Base-by-base conservation (phyloP, 2,797 vertebrate genomes). In the Epinephelus malabaricus region DNA sequence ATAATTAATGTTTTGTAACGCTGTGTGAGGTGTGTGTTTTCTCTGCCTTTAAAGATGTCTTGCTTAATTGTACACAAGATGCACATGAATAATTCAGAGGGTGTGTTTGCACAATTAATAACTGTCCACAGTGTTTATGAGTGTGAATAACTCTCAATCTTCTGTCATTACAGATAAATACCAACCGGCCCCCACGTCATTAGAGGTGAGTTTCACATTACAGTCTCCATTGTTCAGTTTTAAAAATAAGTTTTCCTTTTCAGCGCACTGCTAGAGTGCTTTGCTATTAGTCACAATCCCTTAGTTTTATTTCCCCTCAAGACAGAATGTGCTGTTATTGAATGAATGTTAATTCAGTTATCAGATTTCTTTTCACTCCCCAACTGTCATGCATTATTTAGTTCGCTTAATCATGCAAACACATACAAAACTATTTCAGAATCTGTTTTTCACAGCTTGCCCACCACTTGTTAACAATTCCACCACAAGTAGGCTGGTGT, bases 111-210 rank as follows among this genome's bases (percentile, higher is more conserved):
- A 56, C 46, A 58, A 40, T 69, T 49, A 73, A 76, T 69, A 23
- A 55, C 17, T 13, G 15, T 59, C 15, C 2, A 25, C 13, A 51
- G 19, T 75, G n/a, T 69, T 25, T 21, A 19, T 47, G 21, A 23
- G 13, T 55, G 13, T 75, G n/a, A 84, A 68, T 86, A 79, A 88
- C 51, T 55, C 25, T 83, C 15, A 86, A 18, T 90, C 14, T 82
- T 84, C 60, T 93, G 54, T 93, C 83, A 62, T 92, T 93, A 10
- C 92, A 95, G 94, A 94, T 86, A 81, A 90, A 85, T 92, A 88
- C 64, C 75, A 66, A 72, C 69, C 91, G 0, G 65, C 91, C 6
- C 68, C 87, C 34, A 92, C 94, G 3, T 88, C 93, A 76, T 73
- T 89, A 56, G 89, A 95, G 94, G 94, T 95, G 82, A 95, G 94